Evolutionary conservation across 2,888 invertebrate species (phyloP), one percentile per base, ranked within the genome.

Genomic region (Aleiodes alternator): DNA sequence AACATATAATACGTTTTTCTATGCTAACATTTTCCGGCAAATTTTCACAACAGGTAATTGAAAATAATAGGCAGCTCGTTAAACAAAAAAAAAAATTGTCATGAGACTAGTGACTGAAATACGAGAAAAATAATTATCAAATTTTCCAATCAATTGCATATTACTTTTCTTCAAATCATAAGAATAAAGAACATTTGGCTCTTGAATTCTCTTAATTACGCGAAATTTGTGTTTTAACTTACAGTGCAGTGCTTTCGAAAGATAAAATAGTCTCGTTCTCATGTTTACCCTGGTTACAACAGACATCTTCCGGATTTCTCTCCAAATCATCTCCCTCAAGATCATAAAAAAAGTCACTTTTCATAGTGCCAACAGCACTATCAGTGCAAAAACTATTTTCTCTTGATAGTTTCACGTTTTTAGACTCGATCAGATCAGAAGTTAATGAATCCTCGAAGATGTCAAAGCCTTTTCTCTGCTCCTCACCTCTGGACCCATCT

Each of bases 301-400:
- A 87, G 64, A 87, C 78, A 12, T 88, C 87, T 16, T 85, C 83
- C 6, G 83, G 82, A 23, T 82, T 85, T 48, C 87, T 87, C 69
- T 86, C 80, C 31, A 88, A 79, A 64, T 85, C 88, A 59, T 82
- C 84, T 23, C 88, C 85, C 79, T 89, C 88, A 48, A 89, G 81
- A 34, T 89, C 88, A 9, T 87, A 84, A 59, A 89, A 89, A 68
- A 89, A 88, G 70, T 89, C 88, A 75, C 89, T 89, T 64, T 85
- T 87, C 89, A 89, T 89, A 0, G 89, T 89, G 14, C 89, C 89
- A 1, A 89, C 86, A 0, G 89, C 89, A 56, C 89, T 89, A 69
- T 89, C 89, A 1, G 86, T 84, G 31, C 87, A 86, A 43, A 89
- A 89, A 72, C 89, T 89, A 61, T 88, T 87, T 59, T 88, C 87